Percentiles rank a stretch among this genome's conserved stretches.
Conservation (phyloP, 2,113 vertebrate genomes). For the Isurus oxyrinchus region DNA sequence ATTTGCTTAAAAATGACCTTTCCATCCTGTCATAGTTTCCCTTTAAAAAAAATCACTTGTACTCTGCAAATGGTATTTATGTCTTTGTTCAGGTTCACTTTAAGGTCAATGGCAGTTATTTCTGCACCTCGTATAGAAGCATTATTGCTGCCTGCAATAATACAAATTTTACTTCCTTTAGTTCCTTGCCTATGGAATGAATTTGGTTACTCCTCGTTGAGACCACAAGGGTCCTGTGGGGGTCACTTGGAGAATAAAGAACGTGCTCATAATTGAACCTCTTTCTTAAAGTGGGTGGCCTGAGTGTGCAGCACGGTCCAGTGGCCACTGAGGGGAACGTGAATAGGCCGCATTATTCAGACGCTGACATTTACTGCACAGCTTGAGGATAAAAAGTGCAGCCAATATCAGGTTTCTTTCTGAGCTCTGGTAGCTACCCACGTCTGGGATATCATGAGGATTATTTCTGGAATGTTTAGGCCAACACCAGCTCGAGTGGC, state of each 20-base stretch:
- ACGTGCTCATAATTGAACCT: too few species aligned
- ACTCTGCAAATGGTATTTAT: conserved; percentile 2
- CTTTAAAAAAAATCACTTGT: neutral
- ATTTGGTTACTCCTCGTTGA: neutral
- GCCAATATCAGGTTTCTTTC: neutral
- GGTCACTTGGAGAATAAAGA: too few species aligned
- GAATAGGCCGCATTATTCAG: neutral
- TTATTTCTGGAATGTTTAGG: neutral
- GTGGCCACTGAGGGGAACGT: neutral
- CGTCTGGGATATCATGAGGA: neutral
- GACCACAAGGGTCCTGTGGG: too few species aligned
- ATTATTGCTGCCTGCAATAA: neutral
- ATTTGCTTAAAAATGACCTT: conserved; percentile 23
- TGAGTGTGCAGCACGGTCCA: neutral
- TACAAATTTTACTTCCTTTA: neutral
- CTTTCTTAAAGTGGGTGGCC: neutral
- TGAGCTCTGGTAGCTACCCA: neutral
- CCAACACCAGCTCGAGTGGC: neutral
- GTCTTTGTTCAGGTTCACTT: conserved; percentile 22
- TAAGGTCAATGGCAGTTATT: neutral
- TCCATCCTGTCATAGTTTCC: neutral
- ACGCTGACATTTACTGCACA: neutral
- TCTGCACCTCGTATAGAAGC: neutral
- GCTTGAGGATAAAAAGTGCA: neutral
- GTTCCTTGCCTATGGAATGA: neutral